Base-by-base conservation (phyloP, 2,888 invertebrate species). In the Stenodera caucasica region DNA sequence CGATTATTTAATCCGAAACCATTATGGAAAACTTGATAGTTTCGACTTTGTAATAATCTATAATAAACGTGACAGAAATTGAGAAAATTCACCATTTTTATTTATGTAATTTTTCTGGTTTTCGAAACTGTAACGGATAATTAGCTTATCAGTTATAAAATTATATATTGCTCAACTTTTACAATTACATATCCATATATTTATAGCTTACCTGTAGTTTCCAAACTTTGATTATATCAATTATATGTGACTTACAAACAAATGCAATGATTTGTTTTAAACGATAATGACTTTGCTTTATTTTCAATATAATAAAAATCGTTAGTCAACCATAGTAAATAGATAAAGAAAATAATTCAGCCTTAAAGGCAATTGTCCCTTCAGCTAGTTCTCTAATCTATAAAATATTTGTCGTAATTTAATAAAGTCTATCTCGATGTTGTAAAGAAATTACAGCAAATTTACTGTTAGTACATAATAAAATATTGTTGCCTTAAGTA, bases 401-500 rank as follows among this genome's bases (percentile, higher is more conserved):
- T 45, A 45, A 45, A 45, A 45, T 45, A 45, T 45, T 45, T 45
- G 45, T 45, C 21, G 45, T 45, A 45, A 45, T 45, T 45, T 45
- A 45, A 45, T 45, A 45, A 45, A 45, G 12, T 45, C 21, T 45
- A 45, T 45, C 45, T 23, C 45, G 45, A 23, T 45, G 21, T 45
- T 45, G 45, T 21, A 45, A 12, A 45, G 45, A 45, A 45, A 45
- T 45, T 45, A 45, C 12, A 45, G 45, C 45, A 55, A 55, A 37
- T 61, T 57, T 53, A 61, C 53, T 54, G 57, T 57, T 57, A 54
- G 32, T 40, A 49, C 50, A 61, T 49, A 54, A 57, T 61, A 61
- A 61, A 58, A 58, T 61, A 58, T 55, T 32, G 45, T 33, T 33
- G 53, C 60, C 55, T 29, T 55, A 14, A 60, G 63, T 58, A 58